phyloP scores from a whole-genome alignment of 2,888 invertebrate species.

The Apoderus coryli region DNA sequence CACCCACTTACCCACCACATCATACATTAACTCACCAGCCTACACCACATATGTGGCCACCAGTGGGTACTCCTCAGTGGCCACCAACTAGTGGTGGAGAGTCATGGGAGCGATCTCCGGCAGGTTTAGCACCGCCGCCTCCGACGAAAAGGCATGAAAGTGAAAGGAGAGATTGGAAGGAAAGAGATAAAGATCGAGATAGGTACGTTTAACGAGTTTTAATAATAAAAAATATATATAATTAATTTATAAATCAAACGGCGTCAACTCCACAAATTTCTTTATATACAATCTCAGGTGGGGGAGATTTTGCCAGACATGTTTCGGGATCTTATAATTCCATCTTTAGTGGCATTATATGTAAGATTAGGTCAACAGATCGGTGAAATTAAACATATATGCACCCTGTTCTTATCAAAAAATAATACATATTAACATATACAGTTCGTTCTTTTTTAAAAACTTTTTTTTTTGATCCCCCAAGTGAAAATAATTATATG shows the following conservation, averaged over 20 bases:
- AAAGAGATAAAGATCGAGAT: conserved; percentile 12
- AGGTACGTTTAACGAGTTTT: conserved; percentile 7
- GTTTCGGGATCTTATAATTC: too few species aligned
- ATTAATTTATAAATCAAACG: too few species aligned
- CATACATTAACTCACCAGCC: too few species aligned
- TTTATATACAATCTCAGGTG: too few species aligned
- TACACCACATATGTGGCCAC: neutral
- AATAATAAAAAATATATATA: too few species aligned
- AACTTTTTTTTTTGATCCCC: conserved; percentile 1
- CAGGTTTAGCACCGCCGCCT: neutral
- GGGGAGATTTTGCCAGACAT: too few species aligned
- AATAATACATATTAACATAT: neutral
- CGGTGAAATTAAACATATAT: too few species aligned
- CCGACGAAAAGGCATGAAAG: conserved; percentile 11
- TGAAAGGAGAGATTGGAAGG: conserved; percentile 5
- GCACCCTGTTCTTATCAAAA: too few species aligned
- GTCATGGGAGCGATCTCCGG: conserved; percentile 10
- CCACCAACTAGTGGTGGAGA: conserved; percentile 10
- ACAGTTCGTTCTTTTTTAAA: neutral
- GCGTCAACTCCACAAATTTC: too few species aligned
- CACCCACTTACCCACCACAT: neutral
- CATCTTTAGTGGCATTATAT: too few species aligned
- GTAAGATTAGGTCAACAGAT: too few species aligned
- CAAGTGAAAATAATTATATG: too few species aligned
- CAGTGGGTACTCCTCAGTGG: conserved; percentile 8